A percentile compares a stretch with the other conserved stretches of the same genome.
phyloP scores from a whole-genome alignment of 2,113 vertebrate species.

The Odobenus rosmarus region DNA sequence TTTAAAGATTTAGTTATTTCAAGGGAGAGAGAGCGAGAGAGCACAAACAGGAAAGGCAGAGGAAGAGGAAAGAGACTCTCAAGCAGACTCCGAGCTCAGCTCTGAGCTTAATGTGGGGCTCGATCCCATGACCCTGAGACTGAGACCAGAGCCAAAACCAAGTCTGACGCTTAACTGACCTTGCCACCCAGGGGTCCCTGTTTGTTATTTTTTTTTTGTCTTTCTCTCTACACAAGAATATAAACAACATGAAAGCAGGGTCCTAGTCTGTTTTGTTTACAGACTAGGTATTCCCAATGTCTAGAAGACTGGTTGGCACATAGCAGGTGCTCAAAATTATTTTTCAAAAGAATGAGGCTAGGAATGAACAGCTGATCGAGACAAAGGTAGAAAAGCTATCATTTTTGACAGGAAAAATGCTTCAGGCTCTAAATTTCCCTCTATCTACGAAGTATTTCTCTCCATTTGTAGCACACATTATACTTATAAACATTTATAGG shows the following conservation, averaged over 20 bases:
- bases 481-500: background rate
- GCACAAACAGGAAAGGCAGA: background rate
- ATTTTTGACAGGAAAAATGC: background rate
- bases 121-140: background rate
- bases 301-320: background rate
- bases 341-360: background rate
- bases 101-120: background rate
- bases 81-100: background rate
- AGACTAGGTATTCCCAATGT: background rate
- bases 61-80: background rate
- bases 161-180: background rate
- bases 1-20: background rate
- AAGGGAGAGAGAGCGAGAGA: no score
- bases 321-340: background rate
- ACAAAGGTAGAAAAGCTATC: background rate
- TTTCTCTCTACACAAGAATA: background rate
- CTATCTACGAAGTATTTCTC: background rate
- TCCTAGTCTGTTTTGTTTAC: background rate
- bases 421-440: background rate
- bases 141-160: background rate
- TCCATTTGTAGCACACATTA: background rate
- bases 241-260: background rate
- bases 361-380: background rate
- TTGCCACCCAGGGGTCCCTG: background rate
- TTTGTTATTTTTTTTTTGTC: background rate